Evolutionary conservation across 1,140 invertebrate species (phyloP), one percentile per base, ranked within the genome.

Genomic region (Tachypleus tridentatus): DNA sequence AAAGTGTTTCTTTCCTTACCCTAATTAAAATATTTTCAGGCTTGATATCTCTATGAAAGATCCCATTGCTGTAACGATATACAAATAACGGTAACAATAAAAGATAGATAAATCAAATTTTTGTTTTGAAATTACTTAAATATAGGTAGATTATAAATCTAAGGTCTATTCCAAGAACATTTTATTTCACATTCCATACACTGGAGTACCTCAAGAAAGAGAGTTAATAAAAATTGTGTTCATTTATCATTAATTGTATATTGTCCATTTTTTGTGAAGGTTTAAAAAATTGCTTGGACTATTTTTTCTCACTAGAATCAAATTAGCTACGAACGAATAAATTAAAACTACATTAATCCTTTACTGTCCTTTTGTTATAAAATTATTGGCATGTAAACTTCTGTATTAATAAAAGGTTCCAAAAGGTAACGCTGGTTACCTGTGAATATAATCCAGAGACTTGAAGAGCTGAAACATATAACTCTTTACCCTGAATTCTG

Each of bases 11-110:
- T 29, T 29, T 29, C 29, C 61, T 73, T 69, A 81, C 76, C 72
- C 81, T 81, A 0, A 85, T 71, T 62, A 86, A 73, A 69, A 86
- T 84, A 74, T 86, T 87, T 76, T 87, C 85, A 9, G 85, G 85
- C 75, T 87, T 86, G 5, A 86, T 81, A 73, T 86, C 85, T 56
- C 84, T 72, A 75, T 86, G 85, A 73, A 86, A 86, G 52, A 86
- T 79, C 4, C 83, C 83, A 75, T 84, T 71, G 77, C 66, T 67
- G 51, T 51, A 62, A 63, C 51, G 10, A 57, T 48, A 53, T 11
- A 58, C 11, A 59, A 54, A 6, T 7, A 29, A 29, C 29, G 2
- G 29, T 29, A 29, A 29, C 29, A 29, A 29, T 29, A 29, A 29
- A 29, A 29, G 29, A 29, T 2, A 29, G 29, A 29, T 29, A 29